Conservation (phyloP, 2,113 vertebrate species). For the Notarius quadriscutis region DNA sequence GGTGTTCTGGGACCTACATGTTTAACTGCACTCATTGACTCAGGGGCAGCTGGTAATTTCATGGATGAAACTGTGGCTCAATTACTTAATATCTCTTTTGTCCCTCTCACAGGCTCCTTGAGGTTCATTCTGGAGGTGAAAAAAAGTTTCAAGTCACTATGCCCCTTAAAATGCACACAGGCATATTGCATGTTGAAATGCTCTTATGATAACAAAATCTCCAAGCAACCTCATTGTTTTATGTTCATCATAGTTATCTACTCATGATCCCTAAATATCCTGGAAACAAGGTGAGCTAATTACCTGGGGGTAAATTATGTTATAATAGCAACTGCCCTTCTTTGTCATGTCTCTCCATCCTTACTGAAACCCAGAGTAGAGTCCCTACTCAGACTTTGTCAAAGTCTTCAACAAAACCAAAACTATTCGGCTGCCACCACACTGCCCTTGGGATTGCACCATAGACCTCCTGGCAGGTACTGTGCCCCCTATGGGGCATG, state of each 20-base stretch:
- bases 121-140: neutral
- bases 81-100: slow-evolving; percentile 7
- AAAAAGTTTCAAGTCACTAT: neutral
- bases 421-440: neutral
- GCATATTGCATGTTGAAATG: neutral
- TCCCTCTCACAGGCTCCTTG: neutral
- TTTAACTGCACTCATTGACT: neutral
- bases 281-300: neutral
- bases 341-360: neutral
- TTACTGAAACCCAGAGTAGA: neutral
- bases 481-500: neutral
- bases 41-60: slow-evolving; percentile 12
- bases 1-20: neutral
- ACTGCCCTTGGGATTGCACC: neutral
- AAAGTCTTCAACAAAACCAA: neutral
- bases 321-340: neutral
- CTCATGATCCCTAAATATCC: neutral
- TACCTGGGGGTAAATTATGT: neutral
- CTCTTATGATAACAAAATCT: neutral
- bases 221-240: neutral
- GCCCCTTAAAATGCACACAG: neutral
- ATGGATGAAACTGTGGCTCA: slow-evolving; percentile 17
- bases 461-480: neutral
- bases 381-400: neutral
- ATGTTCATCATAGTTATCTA: neutral